Conservation (phyloP, 2,888 invertebrate species). For the Dioctria rufipes region DNA sequence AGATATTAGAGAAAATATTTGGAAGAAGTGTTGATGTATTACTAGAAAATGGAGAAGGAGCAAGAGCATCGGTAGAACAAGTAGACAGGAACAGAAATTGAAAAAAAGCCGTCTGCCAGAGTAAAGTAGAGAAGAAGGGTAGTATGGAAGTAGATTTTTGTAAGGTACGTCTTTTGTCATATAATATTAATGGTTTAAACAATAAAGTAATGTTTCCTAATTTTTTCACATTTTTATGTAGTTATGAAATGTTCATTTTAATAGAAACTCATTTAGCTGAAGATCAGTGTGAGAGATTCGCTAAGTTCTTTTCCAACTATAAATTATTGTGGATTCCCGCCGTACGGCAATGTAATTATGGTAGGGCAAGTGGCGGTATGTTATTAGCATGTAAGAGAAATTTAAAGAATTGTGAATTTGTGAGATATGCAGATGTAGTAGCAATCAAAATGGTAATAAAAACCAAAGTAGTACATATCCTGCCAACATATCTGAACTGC, state of each 20-base stretch:
- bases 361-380: background rate
- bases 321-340: background rate
- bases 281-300: too few relatives aligned
- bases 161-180: background rate
- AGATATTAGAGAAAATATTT: background rate
- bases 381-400: background rate
- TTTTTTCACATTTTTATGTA: background rate
- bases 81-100: too few relatives aligned
- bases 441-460: too few relatives aligned
- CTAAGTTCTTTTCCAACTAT: background rate
- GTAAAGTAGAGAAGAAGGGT: background rate
- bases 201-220: background rate
- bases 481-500: background rate
- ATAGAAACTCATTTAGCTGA: background rate
- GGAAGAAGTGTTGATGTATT: background rate
- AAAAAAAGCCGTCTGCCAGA: background rate
- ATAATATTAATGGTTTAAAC: slow-evolving; percentile 3
- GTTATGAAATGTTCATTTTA: background rate
- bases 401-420: background rate
- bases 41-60: background rate
- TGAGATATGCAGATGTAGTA: background rate
- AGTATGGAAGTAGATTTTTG: background rate
- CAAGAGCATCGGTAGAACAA: background rate
- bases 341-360: background rate
- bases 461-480: background rate